phyloP scores from a whole-genome alignment of 2,797 vertebrate genomes.

The Pristis pectinata region DNA sequence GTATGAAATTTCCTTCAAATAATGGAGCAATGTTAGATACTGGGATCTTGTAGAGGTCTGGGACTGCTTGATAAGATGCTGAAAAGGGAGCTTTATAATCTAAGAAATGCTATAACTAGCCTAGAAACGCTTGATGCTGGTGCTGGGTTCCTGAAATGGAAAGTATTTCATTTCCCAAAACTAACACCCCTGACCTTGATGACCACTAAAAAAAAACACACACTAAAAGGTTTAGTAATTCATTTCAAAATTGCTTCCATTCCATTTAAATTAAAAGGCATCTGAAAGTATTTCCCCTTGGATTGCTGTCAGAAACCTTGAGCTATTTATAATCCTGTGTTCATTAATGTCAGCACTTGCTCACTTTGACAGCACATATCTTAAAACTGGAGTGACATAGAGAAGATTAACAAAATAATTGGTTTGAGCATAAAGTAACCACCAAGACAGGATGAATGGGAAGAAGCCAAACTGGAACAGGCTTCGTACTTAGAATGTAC shows the following conservation, averaged over 20 bases:
- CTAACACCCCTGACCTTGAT: not conserved
- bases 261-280: not conserved
- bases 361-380: not conserved
- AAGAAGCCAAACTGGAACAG: not conserved
- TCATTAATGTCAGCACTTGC: not conserved
- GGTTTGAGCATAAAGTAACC: not conserved
- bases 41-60: not conserved
- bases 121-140: not conserved
- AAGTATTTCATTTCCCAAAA: not conserved
- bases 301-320: not conserved
- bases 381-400: slow-evolving; percentile 2
- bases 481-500: not conserved
- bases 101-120: not conserved
- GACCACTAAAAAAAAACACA: not conserved
- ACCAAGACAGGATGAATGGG: not conserved
- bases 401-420: not conserved
- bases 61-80: not conserved
- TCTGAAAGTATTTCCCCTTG: not conserved
- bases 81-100: not conserved
- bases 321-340: not conserved
- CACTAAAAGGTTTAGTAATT: not conserved
- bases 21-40: not conserved
- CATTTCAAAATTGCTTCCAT: not conserved
- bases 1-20: not conserved
- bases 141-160: not conserved